These are phyloP conservation scores for Dryoscopus gambensis DNA, from an alignment of 2,113 vertebrate species.

Conservation along the genomic window DNA sequence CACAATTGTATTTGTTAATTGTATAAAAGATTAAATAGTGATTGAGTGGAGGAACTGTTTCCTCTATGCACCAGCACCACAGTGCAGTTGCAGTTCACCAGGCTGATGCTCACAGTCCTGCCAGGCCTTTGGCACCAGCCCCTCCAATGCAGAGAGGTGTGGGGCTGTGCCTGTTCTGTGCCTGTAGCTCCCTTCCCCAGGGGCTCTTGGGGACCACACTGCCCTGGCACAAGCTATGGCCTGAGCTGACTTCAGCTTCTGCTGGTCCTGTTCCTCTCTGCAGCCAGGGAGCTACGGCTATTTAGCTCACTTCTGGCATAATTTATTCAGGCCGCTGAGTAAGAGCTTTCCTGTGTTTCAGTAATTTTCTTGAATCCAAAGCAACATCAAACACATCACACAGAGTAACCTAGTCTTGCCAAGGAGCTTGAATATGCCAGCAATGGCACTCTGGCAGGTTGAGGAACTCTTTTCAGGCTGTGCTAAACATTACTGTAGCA, in stretches of 20 bases:
- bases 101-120: neutral
- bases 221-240: rapidly evolving
- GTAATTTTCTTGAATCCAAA: neutral
- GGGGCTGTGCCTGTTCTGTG: rapidly evolving
- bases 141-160: rapidly evolving
- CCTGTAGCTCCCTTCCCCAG: rapidly evolving
- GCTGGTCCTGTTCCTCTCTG: neutral
- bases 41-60: neutral
- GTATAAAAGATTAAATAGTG: neutral
- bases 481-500: neutral
- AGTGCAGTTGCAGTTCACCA: neutral
- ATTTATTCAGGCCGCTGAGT: neutral
- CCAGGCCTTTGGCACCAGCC: too few relatives aligned
- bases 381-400: neutral
- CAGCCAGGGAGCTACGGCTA: neutral
- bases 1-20: neutral
- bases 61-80: too few relatives aligned
- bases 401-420: neutral
- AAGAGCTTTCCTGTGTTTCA: neutral
- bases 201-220: too few relatives aligned
- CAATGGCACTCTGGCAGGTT: too few relatives aligned
- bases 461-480: neutral
- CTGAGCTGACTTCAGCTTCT: too few relatives aligned
- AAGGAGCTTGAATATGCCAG: neutral
- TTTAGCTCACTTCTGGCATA: neutral